Evolutionary conservation across 2,888 invertebrate genomes (phyloP).

Genomic region (Synergus itoensis): DNA sequence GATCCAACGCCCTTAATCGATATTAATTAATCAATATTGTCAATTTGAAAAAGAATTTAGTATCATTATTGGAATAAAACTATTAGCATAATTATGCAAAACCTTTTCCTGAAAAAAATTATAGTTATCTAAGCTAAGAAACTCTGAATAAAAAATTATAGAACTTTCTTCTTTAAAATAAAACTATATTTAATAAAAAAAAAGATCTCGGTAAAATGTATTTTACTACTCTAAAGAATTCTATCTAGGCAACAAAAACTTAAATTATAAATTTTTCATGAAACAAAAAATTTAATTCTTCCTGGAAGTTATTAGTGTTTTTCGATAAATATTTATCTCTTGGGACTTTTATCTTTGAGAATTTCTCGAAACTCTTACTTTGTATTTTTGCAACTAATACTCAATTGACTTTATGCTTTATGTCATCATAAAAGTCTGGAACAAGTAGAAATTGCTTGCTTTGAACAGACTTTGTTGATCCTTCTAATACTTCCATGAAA

Average conservation of each 20-base stretch:
- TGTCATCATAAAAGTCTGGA: not conserved
- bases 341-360: not conserved
- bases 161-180: not conserved
- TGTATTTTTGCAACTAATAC: not conserved
- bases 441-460: not conserved
- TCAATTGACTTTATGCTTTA: not conserved
- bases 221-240: not conserved
- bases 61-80: not conserved
- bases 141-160: not conserved
- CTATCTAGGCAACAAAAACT: not conserved
- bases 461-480: not conserved
- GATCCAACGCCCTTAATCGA: too few species aligned
- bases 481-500: not conserved
- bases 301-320: not conserved
- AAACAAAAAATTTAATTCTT: not conserved
- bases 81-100: not conserved
- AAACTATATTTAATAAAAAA: not conserved
- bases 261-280: not conserved
- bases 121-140: not conserved
- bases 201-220: not conserved
- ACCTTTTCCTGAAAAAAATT: not conserved
- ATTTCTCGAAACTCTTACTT: constrained; percentile 7
- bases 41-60: not conserved
- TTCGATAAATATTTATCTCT: too few species aligned
- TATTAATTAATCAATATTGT: not conserved